These are phyloP conservation scores for Clusia tigrina DNA, from an alignment of 2,888 invertebrate genomes.

Conservation along the genomic window DNA sequence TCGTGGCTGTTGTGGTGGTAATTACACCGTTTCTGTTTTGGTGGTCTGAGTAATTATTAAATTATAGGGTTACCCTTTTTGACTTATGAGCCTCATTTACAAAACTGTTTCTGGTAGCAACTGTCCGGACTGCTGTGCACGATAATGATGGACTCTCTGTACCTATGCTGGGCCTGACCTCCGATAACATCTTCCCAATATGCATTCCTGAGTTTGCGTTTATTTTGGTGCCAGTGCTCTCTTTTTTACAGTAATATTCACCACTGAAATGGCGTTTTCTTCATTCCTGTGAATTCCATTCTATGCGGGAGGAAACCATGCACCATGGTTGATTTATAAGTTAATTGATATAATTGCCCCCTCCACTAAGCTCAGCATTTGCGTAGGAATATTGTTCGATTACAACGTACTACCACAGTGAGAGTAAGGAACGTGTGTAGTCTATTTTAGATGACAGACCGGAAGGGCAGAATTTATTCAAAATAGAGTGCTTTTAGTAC, in stretches of 20 bases:
- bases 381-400: no score
- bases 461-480: no score
- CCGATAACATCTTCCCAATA: background rate
- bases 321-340: background rate
- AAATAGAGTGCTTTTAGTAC: no score
- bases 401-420: no score
- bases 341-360: no score
- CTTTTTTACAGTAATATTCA: background rate
- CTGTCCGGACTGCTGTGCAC: background rate
- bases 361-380: no score
- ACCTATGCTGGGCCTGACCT: background rate
- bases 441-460: no score
- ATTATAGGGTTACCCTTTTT: conserved; percentile 6
- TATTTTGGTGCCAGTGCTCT: background rate
- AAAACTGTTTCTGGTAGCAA: background rate
- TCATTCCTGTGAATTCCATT: background rate
- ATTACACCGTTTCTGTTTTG: no score
- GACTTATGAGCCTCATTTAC: background rate
- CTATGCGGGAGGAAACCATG: background rate
- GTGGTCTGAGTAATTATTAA: background rate
- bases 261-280: background rate
- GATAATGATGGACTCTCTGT: background rate
- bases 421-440: no score
- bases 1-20: no score
- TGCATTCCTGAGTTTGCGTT: background rate